These are phyloP conservation scores for Sebastes trivittatus DNA, from an alignment of 2,797 vertebrate genomes.

Conservation along the genomic window DNA sequence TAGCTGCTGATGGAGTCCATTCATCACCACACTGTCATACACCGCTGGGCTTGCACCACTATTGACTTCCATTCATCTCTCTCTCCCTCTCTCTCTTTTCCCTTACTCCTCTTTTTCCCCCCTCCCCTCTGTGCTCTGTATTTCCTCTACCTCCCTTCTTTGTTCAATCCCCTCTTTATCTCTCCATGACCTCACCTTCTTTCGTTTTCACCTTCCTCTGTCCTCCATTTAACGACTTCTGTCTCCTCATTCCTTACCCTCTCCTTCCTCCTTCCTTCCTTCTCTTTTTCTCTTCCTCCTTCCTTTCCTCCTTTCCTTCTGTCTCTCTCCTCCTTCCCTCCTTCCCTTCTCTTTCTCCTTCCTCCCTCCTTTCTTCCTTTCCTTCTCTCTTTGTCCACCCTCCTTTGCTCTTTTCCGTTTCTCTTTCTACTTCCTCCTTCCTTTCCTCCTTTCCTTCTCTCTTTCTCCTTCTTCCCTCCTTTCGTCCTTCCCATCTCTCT, in stretches of 20 bases:
- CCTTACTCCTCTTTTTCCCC: not conserved
- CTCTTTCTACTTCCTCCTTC: not conserved
- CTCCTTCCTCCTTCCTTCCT: not conserved
- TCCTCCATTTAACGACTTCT: not conserved
- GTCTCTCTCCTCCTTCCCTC: not conserved
- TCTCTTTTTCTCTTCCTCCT: not conserved
- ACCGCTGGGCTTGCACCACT: constrained; percentile 16
- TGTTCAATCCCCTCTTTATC: not conserved
- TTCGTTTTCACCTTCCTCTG: not conserved
- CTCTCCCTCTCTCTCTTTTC: not conserved
- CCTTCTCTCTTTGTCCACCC: not conserved
- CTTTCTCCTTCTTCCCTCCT: not conserved
- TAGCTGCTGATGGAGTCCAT: constrained; percentile 55
- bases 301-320: not conserved
- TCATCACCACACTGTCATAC: constrained; percentile 58
- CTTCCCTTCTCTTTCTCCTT: too few species aligned
- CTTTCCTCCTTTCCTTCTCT: not conserved
- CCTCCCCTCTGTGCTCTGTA: not conserved
- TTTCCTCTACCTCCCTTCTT: not conserved
- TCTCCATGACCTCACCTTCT: not conserved
- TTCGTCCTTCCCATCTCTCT: not conserved
- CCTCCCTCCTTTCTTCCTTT: not conserved
- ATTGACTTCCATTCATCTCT: constrained; percentile 38
- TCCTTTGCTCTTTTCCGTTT: not conserved
- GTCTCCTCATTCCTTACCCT: not conserved